Base-by-base conservation (phyloP, 2,888 invertebrate species). In the Stenurella melanura region DNA sequence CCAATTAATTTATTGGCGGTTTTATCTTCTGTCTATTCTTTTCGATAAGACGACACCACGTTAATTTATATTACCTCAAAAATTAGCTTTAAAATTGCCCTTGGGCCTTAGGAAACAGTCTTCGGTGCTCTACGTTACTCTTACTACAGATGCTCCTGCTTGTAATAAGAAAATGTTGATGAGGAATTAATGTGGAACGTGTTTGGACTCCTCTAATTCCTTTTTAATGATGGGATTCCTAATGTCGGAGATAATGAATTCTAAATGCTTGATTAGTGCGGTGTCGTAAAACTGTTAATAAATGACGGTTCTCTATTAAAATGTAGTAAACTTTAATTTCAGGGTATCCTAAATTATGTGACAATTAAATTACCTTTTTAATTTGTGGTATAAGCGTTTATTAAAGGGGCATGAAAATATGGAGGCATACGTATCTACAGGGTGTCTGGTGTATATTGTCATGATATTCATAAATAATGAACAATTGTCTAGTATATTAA, bases 141-240 rank as follows among this genome's bases (percentile, higher is more conserved):
- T 38, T 15, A 19, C 17, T 56, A 60, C 70, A 70, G 57, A 38
- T 70, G 70, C 60, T 11, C 60, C n/a, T 15, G 34, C 42, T 69
- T 11, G 57, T 60, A 70, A 70, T 70, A 60, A 70, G 70, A 70
- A 63, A 70, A 70, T 21, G 70, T 70, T 70, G 58, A 70, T 34
- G 70, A 70, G 70, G 60, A 70, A 70, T 70, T 70, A 70, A 70
- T 70, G 60, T 56, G 70, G 60, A 63, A 78, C 76, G 67, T 80
- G 74, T 77, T 76, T 70, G 63, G 76, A 76, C 73, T 66, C 76
- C 69, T 67, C 61, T 77, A 78, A 78, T 80, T 63, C 71, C 63
- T 56, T 78, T 80, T 80, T 78, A 80, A 80, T 78, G 77, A 74
- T 72, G 68, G 75, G 70, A 78, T 80, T 73, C 76, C 74, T 72